Base-by-base conservation (phyloP, 1,140 invertebrate genomes). In the Hylaeus volcanicus region DNA sequence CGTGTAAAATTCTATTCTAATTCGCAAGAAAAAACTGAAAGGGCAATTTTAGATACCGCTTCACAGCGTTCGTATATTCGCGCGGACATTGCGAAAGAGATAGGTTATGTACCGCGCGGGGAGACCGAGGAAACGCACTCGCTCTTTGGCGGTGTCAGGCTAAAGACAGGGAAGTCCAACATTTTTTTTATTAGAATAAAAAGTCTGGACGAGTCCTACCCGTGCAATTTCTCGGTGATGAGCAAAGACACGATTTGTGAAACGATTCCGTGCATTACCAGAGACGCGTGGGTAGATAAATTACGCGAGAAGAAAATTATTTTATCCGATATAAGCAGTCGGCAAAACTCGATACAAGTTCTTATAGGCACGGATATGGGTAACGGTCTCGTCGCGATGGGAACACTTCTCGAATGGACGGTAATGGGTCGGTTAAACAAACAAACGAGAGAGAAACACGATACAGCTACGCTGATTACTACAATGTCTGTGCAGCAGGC, bases 11-110 rank as follows among this genome's bases (percentile, higher is more conserved):
- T 60, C 5, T 60, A 82, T 70, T 86, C 84, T 0, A 60, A 82
- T 15, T 26, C 51, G 5, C 39, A 60, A 26, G 82, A 86, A 68
- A 83, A 64, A 55, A 61, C 61, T 61, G 84, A 80, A 45, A 75
- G 82, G 8, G 81, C 72, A 9, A 11, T 88, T 37, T 81, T 89
- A 3, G 86, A 89, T 51, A 14, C 56, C 4, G 84, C 81, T 14
- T 85, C 84, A 2, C 83, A 88, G 5, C 43, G 79, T 11, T 88
- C 82, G n/a, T 86, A 86, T 61, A 81, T 87, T 58, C 81, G 84
- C 15, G 65, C 78, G 0, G 84, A 86, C 43, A 39, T 85, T 15
- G 81, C 81, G 0, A 60, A 61, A 48, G 65, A 58, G 8, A 71
- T 87, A 74, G 80, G 68, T 45, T 87, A 87, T 63, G 12, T 43